These are phyloP conservation scores for Scaptomyza montana DNA, from an alignment of 1,140 invertebrate species.

Conservation along the genomic window DNA sequence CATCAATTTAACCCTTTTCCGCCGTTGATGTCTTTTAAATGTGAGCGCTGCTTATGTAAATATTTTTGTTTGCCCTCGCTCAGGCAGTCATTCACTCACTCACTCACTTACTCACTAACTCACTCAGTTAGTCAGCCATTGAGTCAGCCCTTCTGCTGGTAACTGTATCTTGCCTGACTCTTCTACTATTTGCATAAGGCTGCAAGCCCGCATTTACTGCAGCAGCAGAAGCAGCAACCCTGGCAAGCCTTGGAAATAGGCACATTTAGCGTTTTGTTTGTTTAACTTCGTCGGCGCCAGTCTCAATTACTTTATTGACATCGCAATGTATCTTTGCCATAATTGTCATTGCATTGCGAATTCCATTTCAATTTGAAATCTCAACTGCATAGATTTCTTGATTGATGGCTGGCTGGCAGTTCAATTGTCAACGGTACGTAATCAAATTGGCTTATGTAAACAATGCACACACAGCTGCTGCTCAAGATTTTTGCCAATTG, in stretches of 20 bases:
- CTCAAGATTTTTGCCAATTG: constrained; percentile 56
- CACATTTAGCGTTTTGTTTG: constrained; percentile 42
- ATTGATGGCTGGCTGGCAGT: constrained; percentile 70
- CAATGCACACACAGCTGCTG: constrained; percentile 50
- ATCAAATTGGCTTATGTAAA: constrained; percentile 79
- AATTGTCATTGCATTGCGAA: constrained; percentile 49
- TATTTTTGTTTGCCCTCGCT: constrained; percentile 56
- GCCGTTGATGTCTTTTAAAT: constrained; percentile 71
- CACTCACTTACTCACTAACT: constrained; percentile 18
- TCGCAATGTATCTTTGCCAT: constrained; percentile 25
- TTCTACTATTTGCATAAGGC: constrained; percentile 52
- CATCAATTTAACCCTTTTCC: constrained; percentile 73
- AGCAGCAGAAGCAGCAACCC: constrained; percentile 10
- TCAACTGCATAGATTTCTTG: constrained; percentile 22
- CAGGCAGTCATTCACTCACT: background rate
- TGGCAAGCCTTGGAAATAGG: constrained; percentile 40
- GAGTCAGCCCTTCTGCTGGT: constrained; percentile 30
- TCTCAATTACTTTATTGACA: constrained; percentile 81
- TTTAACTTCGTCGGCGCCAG: constrained; percentile 67
- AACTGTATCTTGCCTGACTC: constrained; percentile 38
- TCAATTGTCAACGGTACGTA: constrained; percentile 71
- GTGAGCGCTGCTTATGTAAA: constrained; percentile 70
- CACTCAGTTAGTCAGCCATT: constrained; percentile 25
- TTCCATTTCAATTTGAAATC: constrained; percentile 55
- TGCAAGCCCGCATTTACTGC: constrained; percentile 48